phyloP scores from a whole-genome alignment of 2,113 vertebrate genomes.

The Pipra filicauda region DNA sequence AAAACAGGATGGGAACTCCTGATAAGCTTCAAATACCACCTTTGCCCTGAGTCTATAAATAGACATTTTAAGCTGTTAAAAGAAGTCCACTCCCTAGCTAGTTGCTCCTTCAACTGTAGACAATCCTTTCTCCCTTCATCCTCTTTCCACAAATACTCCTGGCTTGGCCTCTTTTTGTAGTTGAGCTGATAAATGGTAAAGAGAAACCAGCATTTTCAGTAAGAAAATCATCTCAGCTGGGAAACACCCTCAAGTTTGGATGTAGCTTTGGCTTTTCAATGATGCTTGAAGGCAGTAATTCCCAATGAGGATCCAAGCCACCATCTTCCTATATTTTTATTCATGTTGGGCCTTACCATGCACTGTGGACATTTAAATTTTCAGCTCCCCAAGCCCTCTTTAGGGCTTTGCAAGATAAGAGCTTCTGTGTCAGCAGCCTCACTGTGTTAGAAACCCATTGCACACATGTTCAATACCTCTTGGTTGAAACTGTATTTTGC shows the following conservation, averaged over 20 bases:
- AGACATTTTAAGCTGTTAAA: neutral
- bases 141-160: rapidly evolving
- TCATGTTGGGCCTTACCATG: neutral
- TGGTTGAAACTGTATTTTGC: neutral
- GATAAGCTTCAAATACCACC: neutral
- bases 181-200: neutral
- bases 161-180: neutral
- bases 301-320: neutral
- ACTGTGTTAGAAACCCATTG: neutral
- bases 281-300: neutral
- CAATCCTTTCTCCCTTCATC: neutral
- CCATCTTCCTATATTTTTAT: neutral
- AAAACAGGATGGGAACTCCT: neutral
- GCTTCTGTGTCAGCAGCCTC: neutral
- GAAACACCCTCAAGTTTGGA: neutral
- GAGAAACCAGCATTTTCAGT: neutral
- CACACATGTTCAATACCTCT: neutral
- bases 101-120: neutral
- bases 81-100: neutral
- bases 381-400: neutral
- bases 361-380: neutral
- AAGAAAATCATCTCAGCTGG: neutral
- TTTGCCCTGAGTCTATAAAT: neutral
- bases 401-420: neutral
- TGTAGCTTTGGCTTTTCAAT: neutral